Evolutionary conservation across 2,797 vertebrate species (phyloP).

Genomic region (Spheniscus humboldti): DNA sequence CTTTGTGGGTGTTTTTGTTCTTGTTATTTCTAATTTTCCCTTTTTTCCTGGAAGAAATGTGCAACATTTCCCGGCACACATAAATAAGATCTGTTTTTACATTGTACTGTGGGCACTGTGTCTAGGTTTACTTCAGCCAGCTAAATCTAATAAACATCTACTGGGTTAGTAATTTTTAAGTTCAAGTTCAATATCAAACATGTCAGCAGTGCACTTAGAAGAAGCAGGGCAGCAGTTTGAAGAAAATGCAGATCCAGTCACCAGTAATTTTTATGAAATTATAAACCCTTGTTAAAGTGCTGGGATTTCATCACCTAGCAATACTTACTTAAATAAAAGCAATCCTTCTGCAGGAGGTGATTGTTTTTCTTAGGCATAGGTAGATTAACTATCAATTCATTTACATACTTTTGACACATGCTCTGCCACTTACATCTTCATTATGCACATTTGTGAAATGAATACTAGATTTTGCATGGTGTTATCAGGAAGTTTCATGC

Average conservation of each 20-base stretch:
- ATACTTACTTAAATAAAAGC: constrained; percentile 23
- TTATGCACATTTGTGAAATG: not conserved
- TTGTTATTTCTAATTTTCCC: constrained; percentile 51
- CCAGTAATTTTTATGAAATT: constrained; percentile 57
- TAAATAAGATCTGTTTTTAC: constrained; percentile 68
- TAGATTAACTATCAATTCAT: constrained; percentile 41
- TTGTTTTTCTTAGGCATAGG: constrained; percentile 15
- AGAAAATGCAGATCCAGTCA: constrained; percentile 59
- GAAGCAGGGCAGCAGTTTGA: constrained; percentile 47
- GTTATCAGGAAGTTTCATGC: not conserved
- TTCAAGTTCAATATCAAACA: constrained; percentile 69
- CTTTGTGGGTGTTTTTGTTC: constrained; percentile 54
- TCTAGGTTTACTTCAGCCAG: constrained; percentile 62
- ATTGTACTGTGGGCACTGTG: constrained; percentile 24
- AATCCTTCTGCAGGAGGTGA: constrained; percentile 10
- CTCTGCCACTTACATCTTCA: not conserved
- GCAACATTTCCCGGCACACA: constrained; percentile 67
- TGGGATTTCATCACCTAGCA: constrained; percentile 48
- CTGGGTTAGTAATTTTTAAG: constrained; percentile 66
- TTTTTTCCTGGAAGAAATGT: constrained; percentile 68
- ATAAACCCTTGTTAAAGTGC: constrained; percentile 38
- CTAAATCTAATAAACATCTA: constrained; percentile 72
- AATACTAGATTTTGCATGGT: not conserved
- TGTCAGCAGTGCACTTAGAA: constrained; percentile 67
- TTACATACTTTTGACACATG: not conserved